Base-by-base conservation (phyloP, 2,888 invertebrate species). In the Arctia plantaginis region DNA sequence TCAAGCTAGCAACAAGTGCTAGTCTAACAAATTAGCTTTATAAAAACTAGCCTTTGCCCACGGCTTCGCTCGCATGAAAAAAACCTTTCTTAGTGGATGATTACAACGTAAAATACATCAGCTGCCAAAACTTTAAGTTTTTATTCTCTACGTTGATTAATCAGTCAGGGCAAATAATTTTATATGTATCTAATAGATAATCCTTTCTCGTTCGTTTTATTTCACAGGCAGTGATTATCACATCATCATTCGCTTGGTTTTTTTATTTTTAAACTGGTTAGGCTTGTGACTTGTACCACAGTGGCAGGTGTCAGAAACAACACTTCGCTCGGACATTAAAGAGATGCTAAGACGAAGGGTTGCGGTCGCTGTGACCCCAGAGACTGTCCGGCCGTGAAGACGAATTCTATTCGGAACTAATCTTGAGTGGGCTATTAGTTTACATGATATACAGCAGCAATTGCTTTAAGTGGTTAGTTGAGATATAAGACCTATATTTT, bases 241-340 rank as follows among this genome's bases (percentile, higher is more conserved):
- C 0, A 30, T 30, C 41, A 13, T 41, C 41, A 47, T 20, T 47
- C 18, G 4, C 47, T 6, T 47, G 3, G 30, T 18, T 44, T 44
- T 3, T 44, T 15, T 18, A 35, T 12, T 8, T n/a, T 65, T 65
- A 20, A 33, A 0, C 7, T 35, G 33, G 1, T n/a, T 35, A 39
- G 74, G 78, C 64, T 78, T 77, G 62, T 82, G 64, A 73, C 82
- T 85, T 87, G 75, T 27, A 70, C 80, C 84, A 79, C 71, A 73
- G 59, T 66, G 41, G 64, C 75, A 88, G 86, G 91, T 90, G 92
- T 93, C 91, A 90, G 86, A 86, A 83, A 81, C 90, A 90, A 87
- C 90, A 90, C 93, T 89, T 92, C 89, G 88, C 86, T 77, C 71
- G 88, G 89, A 90, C 88, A 88, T 87, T 77, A 86, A 87, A 87